Conservation (phyloP, 2,797 vertebrate genomes). For the Pipistrellus pygmaeus region DNA sequence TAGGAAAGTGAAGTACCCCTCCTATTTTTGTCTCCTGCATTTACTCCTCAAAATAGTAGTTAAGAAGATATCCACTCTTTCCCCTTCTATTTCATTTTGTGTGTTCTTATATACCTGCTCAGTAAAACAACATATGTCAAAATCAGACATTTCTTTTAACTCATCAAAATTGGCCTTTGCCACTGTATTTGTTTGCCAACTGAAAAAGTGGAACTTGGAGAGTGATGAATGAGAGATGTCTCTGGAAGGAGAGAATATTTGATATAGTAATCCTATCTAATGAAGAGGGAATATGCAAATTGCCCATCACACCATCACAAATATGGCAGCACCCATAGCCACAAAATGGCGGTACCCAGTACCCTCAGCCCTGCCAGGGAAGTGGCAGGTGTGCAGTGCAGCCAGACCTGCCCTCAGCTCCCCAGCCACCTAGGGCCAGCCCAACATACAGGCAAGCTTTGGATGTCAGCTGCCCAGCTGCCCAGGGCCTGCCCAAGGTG, state of each 20-base stretch:
- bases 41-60: neutral
- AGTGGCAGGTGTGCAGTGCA: too few relatives aligned
- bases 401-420: too few relatives aligned
- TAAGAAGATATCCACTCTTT: neutral
- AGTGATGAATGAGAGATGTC: neutral
- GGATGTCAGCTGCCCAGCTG: too few relatives aligned
- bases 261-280: constrained; percentile 23
- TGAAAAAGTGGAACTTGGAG: neutral
- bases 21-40: neutral
- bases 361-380: too few relatives aligned
- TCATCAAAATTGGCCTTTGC: constrained; percentile 36
- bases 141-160: constrained; percentile 26
- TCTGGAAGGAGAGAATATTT: constrained; percentile 78
- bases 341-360: too few relatives aligned
- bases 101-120: neutral
- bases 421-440: too few relatives aligned
- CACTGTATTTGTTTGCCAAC: constrained; percentile 18
- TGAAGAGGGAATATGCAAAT: too few relatives aligned
- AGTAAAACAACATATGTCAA: neutral
- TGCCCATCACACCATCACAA: too few relatives aligned
- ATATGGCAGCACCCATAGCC: too few relatives aligned
- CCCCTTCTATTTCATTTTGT: neutral
- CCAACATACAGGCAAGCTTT: too few relatives aligned
- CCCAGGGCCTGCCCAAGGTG: too few relatives aligned
- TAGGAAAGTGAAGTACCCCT: constrained; percentile 5